Base-by-base conservation (phyloP, 2,888 invertebrate genomes). In the Drosophila atroscutellata region DNA sequence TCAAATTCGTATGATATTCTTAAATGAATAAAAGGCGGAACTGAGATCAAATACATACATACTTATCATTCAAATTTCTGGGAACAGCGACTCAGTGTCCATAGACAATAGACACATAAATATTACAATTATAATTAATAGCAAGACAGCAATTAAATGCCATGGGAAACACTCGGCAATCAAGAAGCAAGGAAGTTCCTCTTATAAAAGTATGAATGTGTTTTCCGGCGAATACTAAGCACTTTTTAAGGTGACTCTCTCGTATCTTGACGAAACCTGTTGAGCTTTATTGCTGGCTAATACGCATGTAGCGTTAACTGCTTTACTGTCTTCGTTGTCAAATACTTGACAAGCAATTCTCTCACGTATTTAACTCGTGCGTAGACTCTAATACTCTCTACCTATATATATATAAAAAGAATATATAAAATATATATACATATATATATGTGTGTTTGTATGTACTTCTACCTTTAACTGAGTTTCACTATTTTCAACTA, bases 21-120 rank as follows among this genome's bases (percentile, higher is more conserved):
- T 15, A 30, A 49, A 49, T 63, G 52, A 47, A 81, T 54, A 61
- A 49, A 77, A 81, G 56, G 64, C 84, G 87, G 87, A 86, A 86
- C 87, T 77, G 57, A 66, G 45, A 32, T 71, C 50, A 55, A 56
- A 51, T 45, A 59, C 28, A 50, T 39, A 62, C 30, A 55, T 47
- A 52, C 52, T 51, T 20, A 51, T 58, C 24, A 71, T 39, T 71
- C 6, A 54, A 54, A 32, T 51, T 47, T 26, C 39, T 71, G 59
- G n/a, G 50, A 47, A 64, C 56, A 28, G 24, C 28, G 18, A 39
- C 32, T 20, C 34, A 28, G 32, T 20, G 36, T 26, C 26, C 37
- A 9, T 8, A 24, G 34, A 71, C 39, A 71, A 71, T 69, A 49
- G 71, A 52, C 15, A 26, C 7, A 18, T 42, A 51, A 39, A 39